Base-by-base conservation (phyloP, 2,888 invertebrate genomes). In the Trissoscelio sp. region DNA sequence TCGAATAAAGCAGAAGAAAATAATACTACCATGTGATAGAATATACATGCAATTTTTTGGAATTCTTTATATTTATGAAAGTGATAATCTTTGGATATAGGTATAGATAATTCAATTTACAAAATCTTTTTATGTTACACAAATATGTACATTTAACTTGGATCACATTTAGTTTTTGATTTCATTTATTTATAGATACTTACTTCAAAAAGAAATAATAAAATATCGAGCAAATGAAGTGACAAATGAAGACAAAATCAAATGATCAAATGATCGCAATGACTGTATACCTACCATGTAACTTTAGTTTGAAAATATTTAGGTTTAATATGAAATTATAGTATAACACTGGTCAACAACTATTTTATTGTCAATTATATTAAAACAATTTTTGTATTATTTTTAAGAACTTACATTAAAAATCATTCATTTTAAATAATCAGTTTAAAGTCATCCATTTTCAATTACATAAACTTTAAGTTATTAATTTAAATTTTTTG, bases 251-350 rank as follows among this genome's bases (percentile, higher is more conserved):
- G 11, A 9, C 3, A 18, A 18, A 51, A 55, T 9, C 7, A 31
- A 31, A 55, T 18, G 1, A n/a, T 24, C 1, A 24, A 51, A 24
- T 46, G 11, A 51, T 28, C 28, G 12, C 51, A 51, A 31, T 31
- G 9, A 55, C 18, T 55, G 5, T 18, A 11, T 55, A 5, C 34
- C n/a, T 55, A 18, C 53, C n/a, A 55, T 55, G 53, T 55, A 55
- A 55, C 53, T 34, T 31, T 55, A 2, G 9, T 7, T 12, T 39
- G 11, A 34, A 34, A n/a, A n/a, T n/a, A n/a, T n/a, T n/a, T n/a
- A n/a, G n/a, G n/a, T n/a, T n/a, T n/a, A n/a, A n/a, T n/a, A n/a
- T n/a, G n/a, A n/a, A n/a, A n/a, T n/a, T n/a, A n/a, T n/a, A n/a
- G n/a, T n/a, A n/a, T n/a, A n/a, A n/a, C n/a, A n/a, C n/a, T n/a